Base-by-base conservation (phyloP, 2,797 vertebrate genomes). In the Anas georgica region DNA sequence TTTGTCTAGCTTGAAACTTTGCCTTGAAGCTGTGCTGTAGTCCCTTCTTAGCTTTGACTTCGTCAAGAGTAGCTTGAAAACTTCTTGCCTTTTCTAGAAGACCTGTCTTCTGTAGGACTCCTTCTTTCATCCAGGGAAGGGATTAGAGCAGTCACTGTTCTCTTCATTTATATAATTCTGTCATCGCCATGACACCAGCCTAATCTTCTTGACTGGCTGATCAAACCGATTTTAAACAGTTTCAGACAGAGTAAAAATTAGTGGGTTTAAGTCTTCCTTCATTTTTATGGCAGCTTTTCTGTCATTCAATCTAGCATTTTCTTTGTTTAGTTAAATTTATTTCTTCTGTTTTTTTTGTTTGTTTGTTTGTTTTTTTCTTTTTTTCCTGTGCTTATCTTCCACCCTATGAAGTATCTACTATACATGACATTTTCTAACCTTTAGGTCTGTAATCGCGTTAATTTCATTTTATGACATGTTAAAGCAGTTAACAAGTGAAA, bases 131-230 rank as follows among this genome's bases (percentile, higher is more conserved):
- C 35, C 68, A 41, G 66, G 22, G 58, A 83, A 81, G 31, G 70
- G 39, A 73, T 88, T 82, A 77, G 63, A 90, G 59, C 63, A 7
- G 1, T 91, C 20, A 20, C 77, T 69, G 20, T 84, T 93, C 82
- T 85, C 76, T 93, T 95, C 73, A 93, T 94, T 95, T 96, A 78
- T 95, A 31, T 94, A 79, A 95, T 93, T 95, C 84, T 94, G 84
- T 94, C 92, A 93, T 78, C 94, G 75, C 82, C 55, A 77, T 94
- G 88, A 92, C 91, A 95, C 79, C 66, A 72, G 86, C 0, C 15
- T 95, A 93, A 95, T 97, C 84, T 94, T 94, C 94, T 91, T 96
- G 94, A 96, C 92, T 96, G 89, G 54, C 84, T 94, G 89, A 96
- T 95, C 89, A 95, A 94, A 95, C 84, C 91, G 84, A 89, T 92